phyloP scores from a whole-genome alignment of 2,888 invertebrate genomes.

The Temnothorax ravouxi region DNA sequence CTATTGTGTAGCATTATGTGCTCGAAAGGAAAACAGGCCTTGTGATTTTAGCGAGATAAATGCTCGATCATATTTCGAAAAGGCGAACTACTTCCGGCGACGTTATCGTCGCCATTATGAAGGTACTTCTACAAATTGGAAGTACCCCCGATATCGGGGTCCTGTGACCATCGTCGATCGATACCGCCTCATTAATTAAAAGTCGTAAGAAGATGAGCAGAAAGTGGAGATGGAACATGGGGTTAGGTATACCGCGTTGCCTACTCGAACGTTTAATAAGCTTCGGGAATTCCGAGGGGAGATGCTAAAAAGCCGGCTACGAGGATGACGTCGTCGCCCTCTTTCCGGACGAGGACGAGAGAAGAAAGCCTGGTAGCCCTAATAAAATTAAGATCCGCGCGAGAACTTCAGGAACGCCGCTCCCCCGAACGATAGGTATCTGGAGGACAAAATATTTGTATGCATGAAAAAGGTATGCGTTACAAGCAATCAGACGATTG shows the following conservation, averaged over 20 bases:
- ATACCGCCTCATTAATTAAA: conserved; percentile 60
- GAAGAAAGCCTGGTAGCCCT: conserved; percentile 20
- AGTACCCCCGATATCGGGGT: conserved; percentile 33
- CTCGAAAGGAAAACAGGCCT: neutral
- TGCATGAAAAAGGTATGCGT: conserved; percentile 20
- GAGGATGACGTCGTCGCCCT: conserved; percentile 41
- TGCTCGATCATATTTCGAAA: conserved; percentile 40
- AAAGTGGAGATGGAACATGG: neutral
- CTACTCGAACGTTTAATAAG: conserved; percentile 61
- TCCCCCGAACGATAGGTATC: conserved; percentile 4
- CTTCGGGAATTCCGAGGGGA: conserved; percentile 52
- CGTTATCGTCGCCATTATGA: conserved; percentile 42
- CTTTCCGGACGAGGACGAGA: neutral
- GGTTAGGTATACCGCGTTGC: conserved; percentile 45
- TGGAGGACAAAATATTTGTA: conserved; percentile 39
- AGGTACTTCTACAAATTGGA: conserved; percentile 57
- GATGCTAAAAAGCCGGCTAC: conserved; percentile 49
- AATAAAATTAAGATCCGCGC: conserved; percentile 51
- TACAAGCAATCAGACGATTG: conserved; percentile 20
- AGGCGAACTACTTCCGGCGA: conserved; percentile 35
- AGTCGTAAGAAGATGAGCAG: conserved; percentile 50
- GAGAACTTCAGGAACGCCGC: neutral
- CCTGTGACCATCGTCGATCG: conserved; percentile 50
- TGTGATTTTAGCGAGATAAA: conserved; percentile 42
- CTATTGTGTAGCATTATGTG: neutral